Percentiles rank a stretch among this genome's conserved stretches.
These are phyloP conservation scores for Sclerodermus sp. DNA, from an alignment of 2,888 invertebrate genomes.

Conservation along the genomic window DNA sequence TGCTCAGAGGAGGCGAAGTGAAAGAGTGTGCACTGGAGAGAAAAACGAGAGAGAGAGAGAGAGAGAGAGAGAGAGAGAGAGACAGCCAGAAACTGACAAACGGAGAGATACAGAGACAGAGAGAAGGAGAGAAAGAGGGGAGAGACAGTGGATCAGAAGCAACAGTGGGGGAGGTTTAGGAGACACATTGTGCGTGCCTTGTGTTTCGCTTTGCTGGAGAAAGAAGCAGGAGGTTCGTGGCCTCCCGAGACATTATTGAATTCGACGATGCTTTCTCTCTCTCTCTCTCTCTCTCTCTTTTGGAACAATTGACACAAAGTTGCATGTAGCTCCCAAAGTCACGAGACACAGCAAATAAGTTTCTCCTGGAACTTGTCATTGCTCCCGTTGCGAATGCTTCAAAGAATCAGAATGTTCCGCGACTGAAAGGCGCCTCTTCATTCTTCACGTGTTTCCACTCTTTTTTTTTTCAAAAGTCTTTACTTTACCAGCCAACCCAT, in stretches of 20 bases:
- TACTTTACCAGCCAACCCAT: too few relatives aligned
- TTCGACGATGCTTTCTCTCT: not conserved
- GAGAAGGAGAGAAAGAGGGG: constrained; percentile 2
- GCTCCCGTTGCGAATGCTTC: too few relatives aligned
- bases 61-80: not conserved
- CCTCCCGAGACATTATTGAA: not conserved
- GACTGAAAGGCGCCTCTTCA: too few relatives aligned
- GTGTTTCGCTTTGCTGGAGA: constrained; percentile 35
- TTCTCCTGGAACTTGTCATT: too few relatives aligned
- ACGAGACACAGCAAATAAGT: too few relatives aligned
- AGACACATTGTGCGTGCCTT: constrained; percentile 30
- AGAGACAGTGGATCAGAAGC: too few relatives aligned
- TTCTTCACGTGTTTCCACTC: too few relatives aligned
- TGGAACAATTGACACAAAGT: too few relatives aligned
- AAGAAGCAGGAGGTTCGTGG: constrained; percentile 4
- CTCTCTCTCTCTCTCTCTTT: not conserved
- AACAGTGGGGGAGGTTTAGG: constrained; percentile 1
- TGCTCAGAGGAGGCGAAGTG: constrained; percentile 28
- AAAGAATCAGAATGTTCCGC: too few relatives aligned
- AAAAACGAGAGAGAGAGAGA: not conserved
- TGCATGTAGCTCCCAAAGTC: too few relatives aligned
- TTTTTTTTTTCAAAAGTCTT: too few relatives aligned
- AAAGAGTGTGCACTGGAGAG: constrained; percentile 6
- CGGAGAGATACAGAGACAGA: not conserved
- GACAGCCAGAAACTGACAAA: not conserved